phyloP scores from a whole-genome alignment of 2,797 vertebrate genomes.

The Sebastes iracundus region DNA sequence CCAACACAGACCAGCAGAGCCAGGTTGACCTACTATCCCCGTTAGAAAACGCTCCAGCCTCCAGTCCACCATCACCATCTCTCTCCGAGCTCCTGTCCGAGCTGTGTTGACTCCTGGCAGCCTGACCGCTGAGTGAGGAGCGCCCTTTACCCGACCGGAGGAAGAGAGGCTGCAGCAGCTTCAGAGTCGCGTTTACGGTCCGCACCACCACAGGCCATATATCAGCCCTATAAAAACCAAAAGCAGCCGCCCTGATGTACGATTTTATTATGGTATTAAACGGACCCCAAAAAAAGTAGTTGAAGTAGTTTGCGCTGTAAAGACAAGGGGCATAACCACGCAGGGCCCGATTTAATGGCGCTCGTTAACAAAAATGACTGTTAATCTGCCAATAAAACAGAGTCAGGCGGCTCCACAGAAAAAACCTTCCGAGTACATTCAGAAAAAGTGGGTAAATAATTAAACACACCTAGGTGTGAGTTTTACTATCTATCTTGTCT shows the following conservation, averaged over 20 bases:
- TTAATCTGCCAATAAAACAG: conserved; percentile 82
- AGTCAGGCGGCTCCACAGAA: conserved; percentile 44
- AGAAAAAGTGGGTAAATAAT: conserved; percentile 40
- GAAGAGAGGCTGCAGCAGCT: conserved; percentile 55
- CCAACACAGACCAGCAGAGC: neutral
- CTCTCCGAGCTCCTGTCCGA: conserved; percentile 1
- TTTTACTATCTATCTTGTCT: conserved; percentile 32
- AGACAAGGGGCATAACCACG: conserved; percentile 80
- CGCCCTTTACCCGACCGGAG: conserved; percentile 34
- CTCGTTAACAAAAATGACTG: conserved; percentile 86
- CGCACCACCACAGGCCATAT: conserved; percentile 84
- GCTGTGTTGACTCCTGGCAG: conserved; percentile 41
- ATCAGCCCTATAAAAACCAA: conserved; percentile 87
- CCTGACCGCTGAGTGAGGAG: conserved; percentile 55
- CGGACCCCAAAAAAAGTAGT: conserved; percentile 76
- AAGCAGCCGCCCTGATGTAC: conserved; percentile 84
- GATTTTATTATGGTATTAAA: conserved; percentile 89
- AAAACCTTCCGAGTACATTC: neutral
- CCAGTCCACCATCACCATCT: neutral
- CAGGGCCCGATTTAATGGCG: conserved; percentile 80
- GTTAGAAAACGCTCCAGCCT: neutral
- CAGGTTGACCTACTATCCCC: neutral
- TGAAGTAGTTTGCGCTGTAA: conserved; percentile 82
- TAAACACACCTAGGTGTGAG: conserved; percentile 31
- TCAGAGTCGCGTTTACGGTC: conserved; percentile 70